Base-by-base conservation (phyloP, 2,888 invertebrate genomes). In the Eretmocerus hayati region DNA sequence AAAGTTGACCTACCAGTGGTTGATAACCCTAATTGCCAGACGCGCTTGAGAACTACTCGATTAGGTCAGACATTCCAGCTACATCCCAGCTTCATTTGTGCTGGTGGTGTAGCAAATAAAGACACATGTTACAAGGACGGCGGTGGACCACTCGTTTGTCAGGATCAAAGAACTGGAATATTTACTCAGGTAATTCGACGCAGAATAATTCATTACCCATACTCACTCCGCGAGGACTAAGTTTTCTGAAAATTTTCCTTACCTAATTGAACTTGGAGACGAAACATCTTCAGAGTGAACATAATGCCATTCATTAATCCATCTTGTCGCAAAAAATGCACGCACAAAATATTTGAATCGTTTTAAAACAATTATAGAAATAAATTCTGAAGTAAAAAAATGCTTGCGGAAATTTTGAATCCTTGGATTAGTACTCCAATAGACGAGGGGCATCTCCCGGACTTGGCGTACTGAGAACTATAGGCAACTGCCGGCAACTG, bases 1-100 rank as follows among this genome's bases (percentile, higher is more conserved):
- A 82, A 84, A 66, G 79, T 89, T 4, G 83, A 87, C 35, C 61
- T 90, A 3, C 87, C 87, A 0, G 76, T 87, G 1, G 79, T 90
- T 0, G 77, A 77, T 1, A 72, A 71, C 13, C 61, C 58, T 0
- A 69, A 69, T 16, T 93, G 92, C 64, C 78, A 85, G 64, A 57
- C 61, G 0, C 72, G 77, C 38, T 72, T 90, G 2, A 76, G 83
- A 2, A 72, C 71, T 42, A 88, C 89, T 0, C 75, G 84, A 1
- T 74, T 90, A 2, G 85, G 87, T 0, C 72, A 73, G 1, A 71
- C 76, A 62, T 90, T 87, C 66, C 68, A 76, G 42, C 72, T 90
- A 15, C 81, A 87, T 60, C 68, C 77, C 0, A 81, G 83, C 13
- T 87, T 88, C 65, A 78, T 87, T 55, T 90, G 90, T 62, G 89